Evolutionary conservation across 2,797 vertebrate genomes (phyloP).

Genomic region (Clarias pachynema): DNA sequence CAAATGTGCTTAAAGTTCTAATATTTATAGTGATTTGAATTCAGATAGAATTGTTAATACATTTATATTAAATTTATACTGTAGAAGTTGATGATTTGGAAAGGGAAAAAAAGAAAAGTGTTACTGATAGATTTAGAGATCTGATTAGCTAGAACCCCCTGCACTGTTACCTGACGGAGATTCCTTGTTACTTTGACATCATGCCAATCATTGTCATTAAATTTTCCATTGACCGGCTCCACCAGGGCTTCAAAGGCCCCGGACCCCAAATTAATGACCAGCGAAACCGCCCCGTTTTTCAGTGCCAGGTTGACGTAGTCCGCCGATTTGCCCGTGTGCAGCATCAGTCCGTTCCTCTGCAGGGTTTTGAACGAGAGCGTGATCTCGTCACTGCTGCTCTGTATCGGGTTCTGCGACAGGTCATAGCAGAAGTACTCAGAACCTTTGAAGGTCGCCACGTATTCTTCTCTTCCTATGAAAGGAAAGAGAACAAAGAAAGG

Average conservation of each 20-base stretch:
- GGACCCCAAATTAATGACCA: conserved; percentile 99
- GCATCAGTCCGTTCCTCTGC: conserved; percentile 99
- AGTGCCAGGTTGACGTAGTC: conserved; percentile 99
- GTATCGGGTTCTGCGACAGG: conserved; percentile 98
- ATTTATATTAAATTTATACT: background rate
- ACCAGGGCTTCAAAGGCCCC: conserved; percentile 99
- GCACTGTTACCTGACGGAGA: conserved; percentile 99
- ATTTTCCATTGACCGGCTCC: conserved; percentile 99
- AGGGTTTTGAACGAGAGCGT: conserved; percentile 97
- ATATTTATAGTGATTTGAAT: conserved; percentile 58
- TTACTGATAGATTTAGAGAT: conserved; percentile 45
- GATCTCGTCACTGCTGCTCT: conserved; percentile 99
- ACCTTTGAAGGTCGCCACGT: conserved; percentile 96
- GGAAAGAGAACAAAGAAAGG: conserved; percentile 55
- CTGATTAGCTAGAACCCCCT: conserved; percentile 76
- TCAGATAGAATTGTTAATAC: background rate
- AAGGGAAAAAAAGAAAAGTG: conserved; percentile 20
- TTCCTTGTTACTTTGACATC: conserved; percentile 99
- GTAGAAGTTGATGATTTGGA: conserved; percentile 4
- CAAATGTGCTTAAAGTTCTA: conserved; percentile 71
- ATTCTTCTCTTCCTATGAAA: conserved; percentile 93
- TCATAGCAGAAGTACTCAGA: conserved; percentile 99
- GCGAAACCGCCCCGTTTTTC: conserved; percentile 98
- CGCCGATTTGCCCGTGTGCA: conserved; percentile 98
- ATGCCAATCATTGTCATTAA: conserved; percentile 99